These are phyloP conservation scores for Leucophenga montana DNA, from an alignment of 2,888 invertebrate species.

Conservation along the genomic window DNA sequence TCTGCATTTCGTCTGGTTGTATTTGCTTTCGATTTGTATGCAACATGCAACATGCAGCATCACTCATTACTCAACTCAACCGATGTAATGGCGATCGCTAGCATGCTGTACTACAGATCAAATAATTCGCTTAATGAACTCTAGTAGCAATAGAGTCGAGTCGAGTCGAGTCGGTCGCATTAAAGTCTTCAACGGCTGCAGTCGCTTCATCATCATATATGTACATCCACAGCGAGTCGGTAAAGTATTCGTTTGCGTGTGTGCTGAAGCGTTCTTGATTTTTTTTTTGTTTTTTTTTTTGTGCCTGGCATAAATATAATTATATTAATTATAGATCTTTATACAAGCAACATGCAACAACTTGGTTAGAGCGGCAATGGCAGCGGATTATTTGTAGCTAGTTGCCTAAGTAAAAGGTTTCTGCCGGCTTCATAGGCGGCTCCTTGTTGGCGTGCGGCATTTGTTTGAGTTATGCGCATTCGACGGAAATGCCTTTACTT, in stretches of 20 bases:
- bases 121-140: conserved; percentile 31
- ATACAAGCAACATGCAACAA: background rate
- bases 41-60: conserved; percentile 27
- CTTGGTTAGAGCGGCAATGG: conserved; percentile 16
- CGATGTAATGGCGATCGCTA: conserved; percentile 10
- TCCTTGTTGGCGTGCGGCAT: conserved; percentile 14
- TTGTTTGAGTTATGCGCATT: conserved; percentile 8
- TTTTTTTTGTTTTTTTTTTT: background rate
- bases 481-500: conserved; percentile 25
- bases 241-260: conserved; percentile 24
- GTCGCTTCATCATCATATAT: too few relatives aligned
- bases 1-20: conserved; percentile 7
- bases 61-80: conserved; percentile 10
- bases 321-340: conserved; percentile 32
- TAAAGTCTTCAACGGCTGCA: too few relatives aligned
- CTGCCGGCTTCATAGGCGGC: background rate
- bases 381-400: conserved; percentile 20
- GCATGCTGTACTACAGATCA: conserved; percentile 18
- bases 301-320: conserved; percentile 28
- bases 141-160: background rate
- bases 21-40: background rate
- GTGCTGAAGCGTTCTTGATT: background rate
- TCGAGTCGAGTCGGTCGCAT: too few relatives aligned
- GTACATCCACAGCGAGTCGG: too few relatives aligned
- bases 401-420: conserved; percentile 1